A percentile compares a stretch with the other conserved stretches of the same genome.
Conservation (phyloP, 2,113 vertebrate species). For the Pelecanoides urinatrix region DNA sequence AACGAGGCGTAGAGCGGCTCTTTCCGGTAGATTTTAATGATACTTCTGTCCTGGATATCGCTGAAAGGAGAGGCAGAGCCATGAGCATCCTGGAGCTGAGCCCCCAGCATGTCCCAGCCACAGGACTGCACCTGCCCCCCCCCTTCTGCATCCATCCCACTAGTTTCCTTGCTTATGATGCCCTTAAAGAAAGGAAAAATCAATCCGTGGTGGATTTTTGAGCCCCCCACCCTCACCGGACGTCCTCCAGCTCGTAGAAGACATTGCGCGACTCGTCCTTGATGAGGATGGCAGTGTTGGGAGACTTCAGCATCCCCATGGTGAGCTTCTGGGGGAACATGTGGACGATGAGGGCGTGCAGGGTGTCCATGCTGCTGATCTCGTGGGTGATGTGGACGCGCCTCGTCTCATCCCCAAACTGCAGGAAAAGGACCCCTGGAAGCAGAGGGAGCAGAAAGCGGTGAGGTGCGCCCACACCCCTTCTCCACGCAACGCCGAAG, state of each 20-base stretch:
- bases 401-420: slow-evolving; percentile 95
- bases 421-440: slow-evolving; percentile 94
- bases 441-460: not conserved
- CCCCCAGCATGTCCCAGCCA: not conserved
- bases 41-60: slow-evolving; percentile 96
- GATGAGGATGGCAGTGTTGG: slow-evolving; percentile 98
- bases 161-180: fast-evolving
- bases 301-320: slow-evolving; percentile 96
- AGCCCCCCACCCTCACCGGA: slow-evolving; percentile 67
- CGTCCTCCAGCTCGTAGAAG: slow-evolving; percentile 98
- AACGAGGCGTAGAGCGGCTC: slow-evolving; percentile 96
- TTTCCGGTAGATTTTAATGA: slow-evolving; percentile 98
- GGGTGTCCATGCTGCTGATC: slow-evolving; percentile 97
- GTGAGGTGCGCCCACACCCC: fast-evolving
- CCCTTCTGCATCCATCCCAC: not conserved
- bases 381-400: slow-evolving; percentile 98
- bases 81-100: not conserved
- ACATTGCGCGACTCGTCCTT: slow-evolving; percentile 96
- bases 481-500: fast-evolving
- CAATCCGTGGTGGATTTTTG: not conserved
- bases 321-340: slow-evolving; percentile 99
- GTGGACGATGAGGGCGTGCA: slow-evolving; percentile 97
- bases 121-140: fast-evolving
- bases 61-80: slow-evolving; percentile 46
- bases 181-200: not conserved